Evolutionary conservation across 2,797 vertebrate genomes (phyloP), one percentile per base, ranked within the genome.

Genomic region (Pogonophryne albipinna): DNA sequence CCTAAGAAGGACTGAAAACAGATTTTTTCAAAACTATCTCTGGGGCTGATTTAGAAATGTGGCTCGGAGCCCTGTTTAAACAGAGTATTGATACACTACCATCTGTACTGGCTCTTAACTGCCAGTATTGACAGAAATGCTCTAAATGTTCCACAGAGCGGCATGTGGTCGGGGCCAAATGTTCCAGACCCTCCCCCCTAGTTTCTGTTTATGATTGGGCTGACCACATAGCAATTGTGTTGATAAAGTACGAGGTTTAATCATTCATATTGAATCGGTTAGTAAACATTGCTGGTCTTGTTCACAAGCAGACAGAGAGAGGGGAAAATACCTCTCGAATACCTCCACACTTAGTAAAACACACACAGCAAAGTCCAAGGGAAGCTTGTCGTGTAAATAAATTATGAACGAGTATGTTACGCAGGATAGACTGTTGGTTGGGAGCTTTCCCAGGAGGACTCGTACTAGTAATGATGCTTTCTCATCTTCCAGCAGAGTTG

Each of bases 391-490:
- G 15, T 41, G 76, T 93, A 89, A 94, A 93, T 94, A 93, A 93
- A 91, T 93, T 76, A 94, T 94, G 91, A 91, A 89, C 83, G 76
- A 87, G 87, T 87, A 84, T 88, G 92, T 91, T 89, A 76, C 87
- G 31, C 63, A 15, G 86, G 85, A 88, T 89, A 81, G 87, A 83
- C 85, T 85, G 87, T 85, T 91, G 90, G 89, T 88, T 76, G 64
- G 79, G 78, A 91, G 90, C 76, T 68, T 71, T 87, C 92, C 90
- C 92, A 66, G 66, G 87, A 87, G 91, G 59, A 83, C 67, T 71
- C 56, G 2, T 23, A 23, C 23, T 4, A 56, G 86, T 86, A 91
- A 92, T 88, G 87, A 94, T 88, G 86, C 85, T 80, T 91, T 87
- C 87, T 88, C 84, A 90, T 92, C 87, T 87, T 91, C 76, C 71